Base-by-base conservation (phyloP, 2,888 invertebrate species). In the Pasiphila rectangulata region DNA sequence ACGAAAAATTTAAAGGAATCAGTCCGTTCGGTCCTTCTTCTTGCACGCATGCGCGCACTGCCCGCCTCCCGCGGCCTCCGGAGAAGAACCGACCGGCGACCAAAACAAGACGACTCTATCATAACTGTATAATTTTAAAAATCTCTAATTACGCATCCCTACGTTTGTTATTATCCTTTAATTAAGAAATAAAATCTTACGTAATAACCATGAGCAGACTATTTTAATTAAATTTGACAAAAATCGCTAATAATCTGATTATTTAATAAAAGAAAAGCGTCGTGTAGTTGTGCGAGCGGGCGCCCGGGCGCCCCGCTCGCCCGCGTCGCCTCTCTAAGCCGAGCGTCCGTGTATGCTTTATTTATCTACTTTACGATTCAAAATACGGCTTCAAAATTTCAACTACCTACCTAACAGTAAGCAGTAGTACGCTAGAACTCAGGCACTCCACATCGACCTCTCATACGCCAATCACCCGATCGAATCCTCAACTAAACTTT, bases 401-500 rank as follows among this genome's bases (percentile, higher is more conserved):
- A 86, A 86, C 86, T 86, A 87, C 87, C 87, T 87, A 88, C 88
- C 88, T 87, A 88, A 87, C 85, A 85, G 85, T 88, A 87, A 88
- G 88, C 88, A 79, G 87, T 83, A 84, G 85, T 86, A 83, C 79
- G 76, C 85, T 85, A 84, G 72, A 77, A 79, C 79, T 75, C 88
- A 85, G 84, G 83, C 87, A 87, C 85, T 82, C 86, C 81, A 83
- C 84, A 83, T 80, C 79, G 78, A 85, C 78, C 83, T 85, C 83
- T 75, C 85, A 84, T 69, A 77, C 85, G 77, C 77, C 86, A 87
- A 79, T 75, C 88, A 85, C 75, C 72, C 85, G 82, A 81, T 81
- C 84, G 80, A 81, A 83, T 82, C 76, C 64, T 72, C 75, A 84
- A 87, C 83, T 85, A 80, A 86, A 86, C 79, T 64, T 80, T 82